Percentiles rank a stretch among this genome's conserved stretches.
Evolutionary conservation across 1,140 invertebrate species (phyloP).

Genomic region (Drosophila orosa): DNA sequence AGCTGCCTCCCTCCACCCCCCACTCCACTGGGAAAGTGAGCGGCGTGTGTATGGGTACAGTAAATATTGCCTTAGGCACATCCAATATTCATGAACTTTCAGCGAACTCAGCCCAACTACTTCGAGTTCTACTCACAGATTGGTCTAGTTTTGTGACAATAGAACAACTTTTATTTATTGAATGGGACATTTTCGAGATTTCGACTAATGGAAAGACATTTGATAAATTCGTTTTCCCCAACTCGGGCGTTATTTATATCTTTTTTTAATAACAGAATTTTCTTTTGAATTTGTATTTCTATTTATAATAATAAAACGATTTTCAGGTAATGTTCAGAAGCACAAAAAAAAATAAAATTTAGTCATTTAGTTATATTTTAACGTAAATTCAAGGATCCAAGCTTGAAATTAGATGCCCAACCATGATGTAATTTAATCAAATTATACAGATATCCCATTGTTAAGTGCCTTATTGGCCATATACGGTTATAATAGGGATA

Average conservation of each 20-base stretch:
- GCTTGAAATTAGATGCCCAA: neutral
- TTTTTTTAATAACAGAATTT: neutral
- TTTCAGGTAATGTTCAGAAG: neutral
- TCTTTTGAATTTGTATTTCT: neutral
- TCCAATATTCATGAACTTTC: slow-evolving; percentile 34
- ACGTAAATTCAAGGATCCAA: neutral
- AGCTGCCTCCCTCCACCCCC: neutral
- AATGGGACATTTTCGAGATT: slow-evolving; percentile 5
- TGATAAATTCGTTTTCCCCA: slow-evolving; percentile 1
- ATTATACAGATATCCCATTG: too few relatives aligned
- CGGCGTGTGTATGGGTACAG: slow-evolving; percentile 16
- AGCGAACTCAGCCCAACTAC: slow-evolving; percentile 10
- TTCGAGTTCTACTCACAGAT: slow-evolving; percentile 11
- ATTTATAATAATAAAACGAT: neutral
- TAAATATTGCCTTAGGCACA: slow-evolving; percentile 37
- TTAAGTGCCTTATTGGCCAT: neutral
- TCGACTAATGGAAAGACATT: neutral
- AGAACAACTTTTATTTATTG: slow-evolving; percentile 11
- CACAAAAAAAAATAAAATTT: neutral
- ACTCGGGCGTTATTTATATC: neutral
- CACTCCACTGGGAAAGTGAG: slow-evolving; percentile 19
- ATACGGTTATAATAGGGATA: neutral
- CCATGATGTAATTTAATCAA: neutral
- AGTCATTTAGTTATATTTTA: neutral
- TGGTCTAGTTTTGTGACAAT: slow-evolving; percentile 19